phyloP scores from a whole-genome alignment of 2,797 vertebrate genomes.

The Anabacerthia variegaticeps region DNA sequence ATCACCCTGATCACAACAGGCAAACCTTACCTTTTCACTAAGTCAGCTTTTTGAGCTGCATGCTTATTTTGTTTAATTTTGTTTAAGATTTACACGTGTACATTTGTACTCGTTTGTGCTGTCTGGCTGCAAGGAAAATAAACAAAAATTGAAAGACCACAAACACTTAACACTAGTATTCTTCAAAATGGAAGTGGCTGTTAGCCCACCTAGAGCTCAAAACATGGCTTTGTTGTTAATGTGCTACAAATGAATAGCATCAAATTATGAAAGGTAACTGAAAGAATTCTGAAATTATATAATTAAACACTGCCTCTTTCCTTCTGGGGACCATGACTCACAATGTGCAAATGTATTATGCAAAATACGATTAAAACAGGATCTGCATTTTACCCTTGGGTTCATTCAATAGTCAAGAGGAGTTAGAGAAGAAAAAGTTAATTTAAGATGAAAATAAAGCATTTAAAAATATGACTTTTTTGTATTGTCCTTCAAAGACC shows the following conservation, averaged over 20 bases:
- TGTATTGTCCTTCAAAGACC: conserved; percentile 15
- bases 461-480: conserved; percentile 30
- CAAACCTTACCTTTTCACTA: not conserved
- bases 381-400: conserved; percentile 67
- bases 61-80: not conserved
- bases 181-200: not conserved
- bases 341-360: conserved; percentile 66
- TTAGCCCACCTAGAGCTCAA: not conserved
- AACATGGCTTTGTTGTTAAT: conserved; percentile 19
- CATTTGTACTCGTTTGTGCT: not conserved
- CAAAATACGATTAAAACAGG: conserved; percentile 72
- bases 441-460: conserved; percentile 69
- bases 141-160: not conserved
- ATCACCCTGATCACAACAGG: not conserved
- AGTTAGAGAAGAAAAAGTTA: conserved; percentile 63
- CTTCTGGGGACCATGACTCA: conserved; percentile 69
- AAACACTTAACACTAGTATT: not conserved
- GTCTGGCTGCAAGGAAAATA: not conserved
- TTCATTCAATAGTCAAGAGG: conserved; percentile 68
- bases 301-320: conserved; percentile 55
- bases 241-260: not conserved
- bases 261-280: conserved; percentile 20
- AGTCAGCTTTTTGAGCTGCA: not conserved
- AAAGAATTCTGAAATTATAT: not conserved
- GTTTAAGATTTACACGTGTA: not conserved